Evolutionary conservation across 2,888 invertebrate genomes (phyloP).

Genomic region (Idaea aversata): DNA sequence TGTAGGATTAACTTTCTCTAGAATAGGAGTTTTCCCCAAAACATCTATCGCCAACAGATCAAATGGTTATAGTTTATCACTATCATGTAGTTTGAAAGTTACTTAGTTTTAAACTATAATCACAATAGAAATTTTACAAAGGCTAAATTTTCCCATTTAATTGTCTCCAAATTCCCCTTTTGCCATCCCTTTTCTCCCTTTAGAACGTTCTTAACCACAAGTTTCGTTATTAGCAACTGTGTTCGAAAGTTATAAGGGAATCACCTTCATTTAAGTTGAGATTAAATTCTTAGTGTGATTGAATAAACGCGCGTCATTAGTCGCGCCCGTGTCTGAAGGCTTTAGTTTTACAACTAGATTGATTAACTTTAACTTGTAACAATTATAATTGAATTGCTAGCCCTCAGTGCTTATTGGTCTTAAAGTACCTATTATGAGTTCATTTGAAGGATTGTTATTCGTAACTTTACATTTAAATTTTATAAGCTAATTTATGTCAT

Average conservation of each 20-base stretch:
- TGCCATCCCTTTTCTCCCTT: conserved; percentile 23
- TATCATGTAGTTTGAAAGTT: not conserved
- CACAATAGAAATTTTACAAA: conserved; percentile 66
- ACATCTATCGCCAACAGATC: not conserved
- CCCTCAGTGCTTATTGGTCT: conserved; percentile 4
- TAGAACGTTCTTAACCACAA: conserved; percentile 67
- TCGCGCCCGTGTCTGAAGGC: conserved; percentile 12
- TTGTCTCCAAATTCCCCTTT: conserved; percentile 62
- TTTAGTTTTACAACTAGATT: conserved; percentile 5
- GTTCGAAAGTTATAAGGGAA: conserved; percentile 73
- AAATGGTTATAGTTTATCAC: not conserved
- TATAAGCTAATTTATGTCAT: not conserved
- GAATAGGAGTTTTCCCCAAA: not conserved
- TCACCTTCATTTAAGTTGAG: conserved; percentile 75
- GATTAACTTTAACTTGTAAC: conserved; percentile 7
- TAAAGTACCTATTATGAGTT: not conserved
- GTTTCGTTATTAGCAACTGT: conserved; percentile 76
- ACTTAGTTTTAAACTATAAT: conserved; percentile 51
- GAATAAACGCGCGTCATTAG: conserved; percentile 51
- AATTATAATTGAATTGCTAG: conserved; percentile 5
- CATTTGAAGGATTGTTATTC: too few relatives aligned
- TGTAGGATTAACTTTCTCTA: too few relatives aligned
- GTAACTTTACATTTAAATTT: too few relatives aligned
- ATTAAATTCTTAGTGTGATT: conserved; percentile 70
- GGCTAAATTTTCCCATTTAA: conserved; percentile 73